Evolutionary conservation across 37 sponge, comb jelly and placozoan species (phyloP).

Genomic region (Spongia lamella): DNA sequence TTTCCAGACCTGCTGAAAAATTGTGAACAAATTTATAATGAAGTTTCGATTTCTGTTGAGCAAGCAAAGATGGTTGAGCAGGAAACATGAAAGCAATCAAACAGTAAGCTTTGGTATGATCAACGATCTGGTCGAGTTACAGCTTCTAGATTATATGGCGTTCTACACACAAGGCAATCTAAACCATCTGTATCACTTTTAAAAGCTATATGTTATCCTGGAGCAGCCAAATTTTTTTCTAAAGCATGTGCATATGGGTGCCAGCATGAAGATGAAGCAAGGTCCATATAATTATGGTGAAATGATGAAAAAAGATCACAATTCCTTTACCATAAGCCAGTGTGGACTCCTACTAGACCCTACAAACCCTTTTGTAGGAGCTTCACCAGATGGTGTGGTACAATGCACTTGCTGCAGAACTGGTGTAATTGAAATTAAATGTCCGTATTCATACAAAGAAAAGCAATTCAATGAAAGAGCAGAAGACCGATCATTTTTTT

Average conservation of each 20-base stretch:
- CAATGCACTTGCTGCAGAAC: conserved; percentile 34
- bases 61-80: conserved; percentile 36
- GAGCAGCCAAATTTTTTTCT: conserved; percentile 4
- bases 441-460: conserved; percentile 30
- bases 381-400: conserved; percentile 30
- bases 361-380: conserved; percentile 22
- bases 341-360: conserved; percentile 41
- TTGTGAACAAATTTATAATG: conserved; percentile 38
- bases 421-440: conserved; percentile 47
- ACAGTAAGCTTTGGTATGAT: conserved; percentile 44
- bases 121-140: conserved; percentile 56
- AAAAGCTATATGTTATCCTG: conserved; percentile 41
- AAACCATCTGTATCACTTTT: conserved; percentile 50
- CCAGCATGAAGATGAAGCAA: conserved; percentile 35
- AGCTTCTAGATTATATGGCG: conserved; percentile 52
- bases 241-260: conserved; percentile 38
- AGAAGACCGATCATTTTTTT: conserved; percentile 7
- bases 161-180: neutral
- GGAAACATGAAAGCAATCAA: conserved; percentile 32
- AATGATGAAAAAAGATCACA: conserved; percentile 12
- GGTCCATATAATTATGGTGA: conserved; percentile 3
- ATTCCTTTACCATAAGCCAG: neutral
- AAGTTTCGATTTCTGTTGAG: conserved; percentile 24
- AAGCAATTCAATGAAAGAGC: conserved; percentile 10
- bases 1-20: conserved; percentile 28